Evolutionary conservation across 1,140 invertebrate genomes (phyloP), one percentile per base, ranked within the genome.

Genomic region (Theocolax elegans): DNA sequence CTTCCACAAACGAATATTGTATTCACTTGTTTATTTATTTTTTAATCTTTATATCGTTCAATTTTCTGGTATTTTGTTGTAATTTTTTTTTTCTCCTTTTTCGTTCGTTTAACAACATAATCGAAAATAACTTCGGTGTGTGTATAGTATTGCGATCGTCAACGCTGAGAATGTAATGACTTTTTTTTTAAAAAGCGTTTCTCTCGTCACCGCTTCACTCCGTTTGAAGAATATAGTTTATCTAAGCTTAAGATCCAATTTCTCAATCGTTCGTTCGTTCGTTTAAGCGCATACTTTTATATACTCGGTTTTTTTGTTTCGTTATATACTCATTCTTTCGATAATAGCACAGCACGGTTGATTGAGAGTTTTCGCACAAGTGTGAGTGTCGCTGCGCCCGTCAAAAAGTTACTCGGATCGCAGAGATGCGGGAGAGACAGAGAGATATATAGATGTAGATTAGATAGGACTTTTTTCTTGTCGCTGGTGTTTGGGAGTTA

Each of bases 281-380:
- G 12, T 54, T 54, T 29, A 56, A 42, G 44, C 25, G n/a, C 29
- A n/a, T 48, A 58, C 27, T 38, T 46, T 46, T 56, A 35, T 7
- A 67, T 67, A 19, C 12, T n/a, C n/a, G n/a, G n/a, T n/a, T n/a
- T n/a, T n/a, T 59, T 67, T 49, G 3, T 54, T n/a, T n/a, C n/a
- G n/a, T n/a, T n/a, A n/a, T n/a, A n/a, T n/a, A n/a, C n/a, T 48
- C 46, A 53, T 62, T 38, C 48, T 62, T 63, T 69, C 67, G 54
- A 44, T 62, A 70, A 64, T 63, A 70, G 60, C 67, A 70, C 67
- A 70, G 67, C 67, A 70, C 59, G 67, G 49, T 56, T 70, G 67
- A 70, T 70, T 70, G 67, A 70, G 67, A 62, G 56, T 69, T 68
- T n/a, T 53, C 44, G 56, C 67, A 23, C 35, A 69, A 54, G 67